A percentile compares a stretch with the other conserved stretches of the same genome.
Conservation (phyloP, 2,797 vertebrate species). For the Macropodus opercularis region DNA sequence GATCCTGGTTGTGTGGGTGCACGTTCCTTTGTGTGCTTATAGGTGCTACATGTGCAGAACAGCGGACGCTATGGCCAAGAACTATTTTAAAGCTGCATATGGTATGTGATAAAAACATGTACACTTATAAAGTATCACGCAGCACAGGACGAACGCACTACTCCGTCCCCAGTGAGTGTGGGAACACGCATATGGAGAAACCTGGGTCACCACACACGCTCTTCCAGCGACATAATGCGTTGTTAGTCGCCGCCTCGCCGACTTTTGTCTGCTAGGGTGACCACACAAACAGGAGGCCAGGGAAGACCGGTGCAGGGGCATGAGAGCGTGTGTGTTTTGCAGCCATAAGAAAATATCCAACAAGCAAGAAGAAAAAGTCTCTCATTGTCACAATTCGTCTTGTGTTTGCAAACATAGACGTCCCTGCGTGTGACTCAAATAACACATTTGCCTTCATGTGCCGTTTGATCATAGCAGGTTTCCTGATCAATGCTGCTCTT, state of each 20-base stretch:
- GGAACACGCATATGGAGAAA: constrained; percentile 70
- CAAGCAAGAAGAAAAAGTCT: neutral
- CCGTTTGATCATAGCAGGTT: neutral
- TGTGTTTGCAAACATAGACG: no score
- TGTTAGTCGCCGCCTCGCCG: constrained; percentile 50
- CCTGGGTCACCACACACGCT: constrained; percentile 18
- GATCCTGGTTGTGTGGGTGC: constrained; percentile 1
- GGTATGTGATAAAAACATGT: constrained; percentile 35
- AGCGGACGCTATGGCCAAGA: neutral
- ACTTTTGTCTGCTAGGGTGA: constrained; percentile 48
- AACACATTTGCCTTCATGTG: constrained; percentile 4
- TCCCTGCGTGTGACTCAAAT: no score
- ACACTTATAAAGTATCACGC: constrained; percentile 13
- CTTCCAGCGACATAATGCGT: constrained; percentile 50
- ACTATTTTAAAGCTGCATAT: constrained; percentile 47
- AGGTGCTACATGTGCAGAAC: constrained; percentile 8
- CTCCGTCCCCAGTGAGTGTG: constrained; percentile 51
- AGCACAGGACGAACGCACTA: constrained; percentile 27
- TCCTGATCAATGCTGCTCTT: constrained; percentile 6
- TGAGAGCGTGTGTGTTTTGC: constrained; percentile 16
- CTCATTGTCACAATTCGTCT: constrained; percentile 4
- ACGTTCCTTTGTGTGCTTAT: constrained; percentile 9
- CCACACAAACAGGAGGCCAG: constrained; percentile 46
- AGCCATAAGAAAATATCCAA: constrained; percentile 17
- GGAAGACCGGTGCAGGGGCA: constrained; percentile 58